phyloP scores from a whole-genome alignment of 2,797 vertebrate species.

The Pangasius larnaudii region DNA sequence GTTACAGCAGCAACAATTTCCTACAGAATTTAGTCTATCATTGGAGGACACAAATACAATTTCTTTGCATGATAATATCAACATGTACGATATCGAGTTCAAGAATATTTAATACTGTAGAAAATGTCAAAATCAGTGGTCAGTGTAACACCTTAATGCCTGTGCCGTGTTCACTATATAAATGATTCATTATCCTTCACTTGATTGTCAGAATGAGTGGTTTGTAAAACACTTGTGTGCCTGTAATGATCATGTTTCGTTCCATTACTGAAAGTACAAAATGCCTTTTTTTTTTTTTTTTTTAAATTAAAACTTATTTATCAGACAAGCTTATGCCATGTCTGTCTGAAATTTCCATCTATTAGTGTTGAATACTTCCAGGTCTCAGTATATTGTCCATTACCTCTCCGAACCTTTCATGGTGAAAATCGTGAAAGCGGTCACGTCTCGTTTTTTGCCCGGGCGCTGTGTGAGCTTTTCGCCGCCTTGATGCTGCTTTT shows the following conservation, averaged over 20 bases:
- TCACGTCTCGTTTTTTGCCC: constrained; percentile 55
- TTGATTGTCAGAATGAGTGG: constrained; percentile 51
- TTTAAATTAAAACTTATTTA: constrained; percentile 13
- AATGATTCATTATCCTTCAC: constrained; percentile 53
- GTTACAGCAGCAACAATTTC: constrained; percentile 55
- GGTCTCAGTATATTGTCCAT: constrained; percentile 26
- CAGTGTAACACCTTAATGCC: constrained; percentile 12
- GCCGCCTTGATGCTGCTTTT: constrained; percentile 75
- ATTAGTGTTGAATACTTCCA: constrained; percentile 25
- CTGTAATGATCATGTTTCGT: not conserved
- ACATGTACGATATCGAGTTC: constrained; percentile 44
- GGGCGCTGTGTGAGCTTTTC: constrained; percentile 72
- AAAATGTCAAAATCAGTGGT: constrained; percentile 26
- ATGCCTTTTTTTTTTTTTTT: not conserved
- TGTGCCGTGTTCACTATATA: constrained; percentile 25
- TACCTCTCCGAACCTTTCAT: not conserved
- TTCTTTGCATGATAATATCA: constrained; percentile 34
- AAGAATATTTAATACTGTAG: constrained; percentile 58
- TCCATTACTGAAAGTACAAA: constrained; percentile 7
- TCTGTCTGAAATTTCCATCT: not conserved
- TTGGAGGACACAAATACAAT: constrained; percentile 43
- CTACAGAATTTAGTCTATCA: constrained; percentile 42
- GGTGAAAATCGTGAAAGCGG: not conserved
- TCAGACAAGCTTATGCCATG: not conserved
- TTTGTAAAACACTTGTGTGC: constrained; percentile 17